Conservation (phyloP, 2,888 invertebrate species). For the Netelia fuscicornis region DNA sequence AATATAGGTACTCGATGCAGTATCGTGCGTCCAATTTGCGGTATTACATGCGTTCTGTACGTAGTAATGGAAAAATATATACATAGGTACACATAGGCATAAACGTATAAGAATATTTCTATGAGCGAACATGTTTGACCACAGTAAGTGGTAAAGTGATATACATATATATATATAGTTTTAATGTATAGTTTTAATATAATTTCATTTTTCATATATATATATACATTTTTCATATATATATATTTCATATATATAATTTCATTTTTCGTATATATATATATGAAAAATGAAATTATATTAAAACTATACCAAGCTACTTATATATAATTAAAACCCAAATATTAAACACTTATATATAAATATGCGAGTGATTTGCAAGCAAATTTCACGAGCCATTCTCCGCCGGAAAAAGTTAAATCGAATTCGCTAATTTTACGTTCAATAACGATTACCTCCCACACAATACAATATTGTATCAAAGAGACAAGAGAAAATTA, state of each 20-base stretch:
- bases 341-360: background rate
- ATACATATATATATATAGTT: background rate
- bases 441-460: background rate
- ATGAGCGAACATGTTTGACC: conserved; percentile 35
- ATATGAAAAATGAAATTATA: too few relatives aligned
- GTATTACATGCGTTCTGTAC: conserved; percentile 42
- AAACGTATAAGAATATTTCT: background rate
- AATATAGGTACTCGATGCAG: conserved; percentile 22
- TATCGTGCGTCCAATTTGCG: conserved; percentile 50
- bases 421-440: conserved; percentile 22
- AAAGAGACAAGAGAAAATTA: background rate
- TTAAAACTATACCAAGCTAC: too few relatives aligned
- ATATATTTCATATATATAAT: too few relatives aligned
- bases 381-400: conserved; percentile 25
- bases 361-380: conserved; percentile 28
- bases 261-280: too few relatives aligned
- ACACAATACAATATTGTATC: background rate
- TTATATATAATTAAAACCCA: too few relatives aligned
- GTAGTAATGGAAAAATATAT: conserved; percentile 4
- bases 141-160: background rate
- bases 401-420: background rate
- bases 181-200: too few relatives aligned
- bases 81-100: background rate
- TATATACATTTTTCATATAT: too few relatives aligned
- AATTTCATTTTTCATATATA: too few relatives aligned